Conservation (phyloP, 2,113 vertebrate genomes). For the Anolis carolinensis region DNA sequence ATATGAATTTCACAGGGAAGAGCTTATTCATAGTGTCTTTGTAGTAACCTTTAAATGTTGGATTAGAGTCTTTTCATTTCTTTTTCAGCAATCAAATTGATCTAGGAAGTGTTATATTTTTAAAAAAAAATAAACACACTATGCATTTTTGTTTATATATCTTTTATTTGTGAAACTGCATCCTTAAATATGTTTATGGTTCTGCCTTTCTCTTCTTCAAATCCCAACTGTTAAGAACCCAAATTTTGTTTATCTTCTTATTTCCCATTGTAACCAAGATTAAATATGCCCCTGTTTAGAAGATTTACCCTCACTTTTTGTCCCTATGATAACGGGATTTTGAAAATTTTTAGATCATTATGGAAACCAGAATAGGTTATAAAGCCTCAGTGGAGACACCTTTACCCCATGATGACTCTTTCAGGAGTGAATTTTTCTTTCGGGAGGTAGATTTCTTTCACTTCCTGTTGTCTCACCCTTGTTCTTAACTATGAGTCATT, state of each 20-base stretch:
- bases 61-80: not conserved
- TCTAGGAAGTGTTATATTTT: not conserved
- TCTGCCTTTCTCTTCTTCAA: not conserved
- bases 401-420: too few relatives aligned
- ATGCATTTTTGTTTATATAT: not conserved
- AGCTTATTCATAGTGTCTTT: not conserved
- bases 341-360: too few relatives aligned
- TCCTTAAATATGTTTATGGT: not conserved
- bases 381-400: too few relatives aligned
- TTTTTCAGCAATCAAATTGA: not conserved
- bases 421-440: too few relatives aligned
- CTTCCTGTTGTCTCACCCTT: too few relatives aligned
- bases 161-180: not conserved
- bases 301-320: too few relatives aligned
- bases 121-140: not conserved
- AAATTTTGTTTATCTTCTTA: not conserved
- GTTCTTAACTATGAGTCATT: too few relatives aligned
- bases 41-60: not conserved
- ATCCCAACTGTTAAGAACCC: not conserved
- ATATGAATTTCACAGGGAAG: slow-evolving; percentile 39
- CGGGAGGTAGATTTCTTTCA: too few relatives aligned
- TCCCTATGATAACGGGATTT: too few relatives aligned
- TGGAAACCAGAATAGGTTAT: too few relatives aligned
- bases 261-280: not conserved
- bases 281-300: not conserved